These are phyloP conservation scores for Pungitius pungitius DNA, from an alignment of 2,113 vertebrate genomes.

Conservation along the genomic window DNA sequence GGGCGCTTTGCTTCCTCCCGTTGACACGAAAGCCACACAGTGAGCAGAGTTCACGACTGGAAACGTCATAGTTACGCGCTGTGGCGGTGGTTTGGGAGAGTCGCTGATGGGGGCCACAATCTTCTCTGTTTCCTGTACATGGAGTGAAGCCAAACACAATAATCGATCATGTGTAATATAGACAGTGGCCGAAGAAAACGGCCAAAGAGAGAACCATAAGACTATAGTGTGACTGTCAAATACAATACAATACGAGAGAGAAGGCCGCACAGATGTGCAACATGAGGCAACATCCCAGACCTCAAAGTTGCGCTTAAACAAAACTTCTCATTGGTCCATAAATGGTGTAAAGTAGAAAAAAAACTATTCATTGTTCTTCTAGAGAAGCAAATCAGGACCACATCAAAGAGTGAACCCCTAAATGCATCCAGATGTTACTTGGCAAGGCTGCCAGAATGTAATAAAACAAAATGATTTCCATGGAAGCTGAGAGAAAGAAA, in stretches of 20 bases:
- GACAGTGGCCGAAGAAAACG: not conserved
- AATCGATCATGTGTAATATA: constrained; percentile 26
- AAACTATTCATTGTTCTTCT: constrained; percentile 9
- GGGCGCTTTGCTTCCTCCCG: constrained; percentile 89
- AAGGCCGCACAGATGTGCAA: not conserved
- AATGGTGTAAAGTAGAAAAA: constrained; percentile 3
- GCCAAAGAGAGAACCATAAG: constrained; percentile 8
- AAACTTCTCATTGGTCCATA: constrained; percentile 29
- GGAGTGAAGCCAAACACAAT: constrained; percentile 15
- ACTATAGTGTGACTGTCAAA: constrained; percentile 9
- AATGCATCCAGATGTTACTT: constrained; percentile 4
- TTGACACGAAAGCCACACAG: constrained; percentile 88
- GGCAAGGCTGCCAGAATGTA: constrained; percentile 7
- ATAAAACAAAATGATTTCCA: constrained; percentile 10
- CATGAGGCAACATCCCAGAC: not conserved
- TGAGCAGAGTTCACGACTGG: constrained; percentile 89
- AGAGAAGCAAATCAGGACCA: constrained; percentile 10
- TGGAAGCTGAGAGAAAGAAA: not conserved
- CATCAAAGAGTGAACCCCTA: constrained; percentile 28
- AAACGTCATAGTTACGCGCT: constrained; percentile 89
- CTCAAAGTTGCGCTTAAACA: not conserved
- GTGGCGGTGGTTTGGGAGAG: constrained; percentile 90
- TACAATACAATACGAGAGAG: not conserved
- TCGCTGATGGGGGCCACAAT: constrained; percentile 88
- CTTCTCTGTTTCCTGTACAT: constrained; percentile 83